Base-by-base conservation (phyloP, 2,113 vertebrate species). In the Ictalurus furcatus region DNA sequence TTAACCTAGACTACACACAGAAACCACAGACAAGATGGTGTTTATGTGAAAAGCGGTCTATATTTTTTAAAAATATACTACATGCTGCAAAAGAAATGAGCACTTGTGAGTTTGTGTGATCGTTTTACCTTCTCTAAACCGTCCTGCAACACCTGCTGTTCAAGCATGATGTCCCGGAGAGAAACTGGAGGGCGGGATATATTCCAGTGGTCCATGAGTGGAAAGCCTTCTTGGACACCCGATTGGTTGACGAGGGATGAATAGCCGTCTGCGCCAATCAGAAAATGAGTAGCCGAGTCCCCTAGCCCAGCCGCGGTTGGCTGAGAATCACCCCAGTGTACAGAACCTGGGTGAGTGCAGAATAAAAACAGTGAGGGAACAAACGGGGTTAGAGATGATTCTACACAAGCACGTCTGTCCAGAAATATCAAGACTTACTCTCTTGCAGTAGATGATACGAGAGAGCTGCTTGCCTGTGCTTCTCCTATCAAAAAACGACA, bases 141-240 rank as follows among this genome's bases (percentile, higher is more conserved):
- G 86, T 97, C 93, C 93, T 99, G 97, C 87, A 98, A 94, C 0
- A 96, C 97, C 88, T 97, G 96, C 94, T 99, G 97, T 95, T 99
- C 98, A 1, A 96, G 96, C 93, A 99, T 99, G 91, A 99, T 98
- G 92, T 98, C 94, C 89, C 98, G 94, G 17, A 99, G 96, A 88
- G 98, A 99, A 28, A 99, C 96, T 79, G 95, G 97, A 67, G 95
- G 96, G 88, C 87, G 97, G 71, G 94, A 95, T 82, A 93, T 93
- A 85, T 95, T 98, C 98, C 98, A 99, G 89, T 97, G 97, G 94
- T 98, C 97, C 96, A 97, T 95, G 92, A 96, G 94, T 7, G 96
- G 96, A 83, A 96, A 93, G 91, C 93, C 84, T 0, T 96, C 94
- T 30, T 91, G 85, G 56, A 92, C 40, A 84, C 92, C 93, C 85